Percentiles rank a stretch among this genome's conserved stretches.
Conservation (phyloP, 2,113 vertebrate genomes). For the Lophotis ruficrista region DNA sequence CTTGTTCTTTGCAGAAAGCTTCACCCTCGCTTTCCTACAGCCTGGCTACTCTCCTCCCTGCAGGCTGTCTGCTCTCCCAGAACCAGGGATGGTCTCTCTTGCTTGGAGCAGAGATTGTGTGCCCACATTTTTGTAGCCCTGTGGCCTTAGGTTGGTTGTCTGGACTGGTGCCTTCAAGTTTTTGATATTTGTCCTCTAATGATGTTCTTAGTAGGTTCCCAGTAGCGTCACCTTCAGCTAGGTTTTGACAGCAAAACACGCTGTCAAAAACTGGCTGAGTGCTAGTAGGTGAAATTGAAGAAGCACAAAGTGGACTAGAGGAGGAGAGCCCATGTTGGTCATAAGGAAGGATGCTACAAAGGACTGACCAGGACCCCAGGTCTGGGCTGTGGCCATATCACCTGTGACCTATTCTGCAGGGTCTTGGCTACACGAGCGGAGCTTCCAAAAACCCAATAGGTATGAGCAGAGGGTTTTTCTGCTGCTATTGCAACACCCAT, state of each 20-base stretch:
- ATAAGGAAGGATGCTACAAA: neutral
- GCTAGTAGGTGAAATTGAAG: neutral
- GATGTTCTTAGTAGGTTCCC: neutral
- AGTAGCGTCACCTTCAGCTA: neutral
- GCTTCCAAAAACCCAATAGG: neutral
- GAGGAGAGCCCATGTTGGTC: neutral
- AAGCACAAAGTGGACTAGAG: neutral
- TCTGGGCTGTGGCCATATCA: neutral
- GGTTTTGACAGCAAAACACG: neutral
- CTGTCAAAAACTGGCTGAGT: neutral
- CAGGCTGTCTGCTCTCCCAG: neutral
- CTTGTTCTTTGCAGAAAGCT: neutral
- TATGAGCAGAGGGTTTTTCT: neutral
- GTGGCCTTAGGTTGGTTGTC: neutral
- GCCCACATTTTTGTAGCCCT: neutral
- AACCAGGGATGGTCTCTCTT: neutral
- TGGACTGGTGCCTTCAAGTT: neutral
- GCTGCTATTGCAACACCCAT: neutral
- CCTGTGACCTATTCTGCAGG: neutral
- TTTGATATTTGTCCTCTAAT: neutral
- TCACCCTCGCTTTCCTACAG: neutral
- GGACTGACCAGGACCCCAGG: neutral
- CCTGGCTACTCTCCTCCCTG: neutral
- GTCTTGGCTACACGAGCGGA: neutral
- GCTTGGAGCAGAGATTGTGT: neutral